phyloP scores from a whole-genome alignment of 1,140 invertebrate genomes.

The Halesus radiatus region DNA sequence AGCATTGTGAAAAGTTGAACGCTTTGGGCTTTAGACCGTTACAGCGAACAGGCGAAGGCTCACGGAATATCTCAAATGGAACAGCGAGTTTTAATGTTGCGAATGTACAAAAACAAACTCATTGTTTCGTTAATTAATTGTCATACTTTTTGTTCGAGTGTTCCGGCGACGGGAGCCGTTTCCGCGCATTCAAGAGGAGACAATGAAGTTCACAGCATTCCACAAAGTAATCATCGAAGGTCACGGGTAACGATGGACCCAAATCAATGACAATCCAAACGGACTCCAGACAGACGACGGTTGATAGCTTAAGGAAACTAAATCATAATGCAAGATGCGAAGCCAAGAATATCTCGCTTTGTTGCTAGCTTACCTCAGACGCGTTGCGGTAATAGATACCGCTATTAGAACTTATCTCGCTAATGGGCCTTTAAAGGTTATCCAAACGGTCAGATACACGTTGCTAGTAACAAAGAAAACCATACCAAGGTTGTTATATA shows the following conservation, averaged over 20 bases:
- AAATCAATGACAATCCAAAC: neutral
- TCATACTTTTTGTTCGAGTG: slow-evolving; percentile 7
- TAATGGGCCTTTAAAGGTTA: no score
- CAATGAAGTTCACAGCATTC: slow-evolving; percentile 39
- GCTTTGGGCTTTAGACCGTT: slow-evolving; percentile 20
- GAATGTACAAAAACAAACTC: slow-evolving; percentile 27
- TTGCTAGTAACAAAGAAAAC: no score
- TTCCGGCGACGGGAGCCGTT: slow-evolving; percentile 22
- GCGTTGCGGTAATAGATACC: no score
- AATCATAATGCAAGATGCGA: no score
- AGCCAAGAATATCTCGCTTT: no score
- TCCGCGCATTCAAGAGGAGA: slow-evolving; percentile 35
- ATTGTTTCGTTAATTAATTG: slow-evolving; percentile 37
- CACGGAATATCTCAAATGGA: slow-evolving; percentile 29
- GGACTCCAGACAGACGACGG: no score
- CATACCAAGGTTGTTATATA: no score
- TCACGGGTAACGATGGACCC: slow-evolving; percentile 4
- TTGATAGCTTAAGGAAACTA: no score
- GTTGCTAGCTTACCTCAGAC: no score
- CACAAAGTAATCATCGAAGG: slow-evolving; percentile 7
- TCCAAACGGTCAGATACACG: no score
- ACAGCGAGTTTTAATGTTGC: slow-evolving; percentile 29
- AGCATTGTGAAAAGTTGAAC: slow-evolving; percentile 34
- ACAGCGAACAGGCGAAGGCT: slow-evolving; percentile 22
- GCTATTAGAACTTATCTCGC: no score